Conservation (phyloP, 2,113 vertebrate species). For the Loxodonta africana region DNA sequence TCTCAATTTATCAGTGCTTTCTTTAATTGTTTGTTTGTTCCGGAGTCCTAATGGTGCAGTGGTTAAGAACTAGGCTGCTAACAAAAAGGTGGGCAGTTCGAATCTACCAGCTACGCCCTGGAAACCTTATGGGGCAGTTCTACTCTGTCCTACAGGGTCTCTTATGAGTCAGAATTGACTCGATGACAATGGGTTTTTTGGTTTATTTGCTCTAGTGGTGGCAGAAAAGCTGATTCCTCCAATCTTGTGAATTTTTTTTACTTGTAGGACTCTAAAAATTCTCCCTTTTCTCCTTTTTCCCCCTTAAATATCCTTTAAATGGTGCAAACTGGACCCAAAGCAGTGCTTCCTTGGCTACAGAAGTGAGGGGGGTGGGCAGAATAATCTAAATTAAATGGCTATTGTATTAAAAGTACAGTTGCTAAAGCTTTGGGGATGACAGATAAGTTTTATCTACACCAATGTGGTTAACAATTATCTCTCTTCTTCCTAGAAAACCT, state of each 20-base stretch:
- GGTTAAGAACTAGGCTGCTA: too few species aligned
- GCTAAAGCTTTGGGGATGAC: background rate
- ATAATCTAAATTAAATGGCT: background rate
- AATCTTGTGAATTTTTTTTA: background rate
- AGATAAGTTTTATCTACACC: background rate
- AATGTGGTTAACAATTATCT: background rate
- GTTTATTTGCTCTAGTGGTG: background rate
- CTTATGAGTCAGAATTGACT: too few species aligned
- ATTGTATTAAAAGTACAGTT: background rate
- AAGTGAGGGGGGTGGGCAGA: background rate
- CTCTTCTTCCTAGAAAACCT: background rate
- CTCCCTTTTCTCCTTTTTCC: background rate
- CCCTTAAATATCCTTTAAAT: background rate
- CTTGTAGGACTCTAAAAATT: background rate
- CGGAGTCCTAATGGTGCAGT: too few species aligned
- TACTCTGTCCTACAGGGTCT: too few species aligned
- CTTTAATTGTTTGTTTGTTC: background rate
- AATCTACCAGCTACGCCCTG: too few species aligned
- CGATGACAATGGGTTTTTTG: too few species aligned
- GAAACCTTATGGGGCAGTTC: too few species aligned
- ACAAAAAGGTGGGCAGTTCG: too few species aligned
- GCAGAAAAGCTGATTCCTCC: background rate
- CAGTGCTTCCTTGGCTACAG: background rate
- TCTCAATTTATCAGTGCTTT: background rate
- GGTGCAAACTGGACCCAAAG: background rate